Percentiles rank a stretch among this genome's conserved stretches.
These are phyloP conservation scores for Drosophila lacertosa DNA, from an alignment of 1,140 invertebrate species.

Conservation along the genomic window DNA sequence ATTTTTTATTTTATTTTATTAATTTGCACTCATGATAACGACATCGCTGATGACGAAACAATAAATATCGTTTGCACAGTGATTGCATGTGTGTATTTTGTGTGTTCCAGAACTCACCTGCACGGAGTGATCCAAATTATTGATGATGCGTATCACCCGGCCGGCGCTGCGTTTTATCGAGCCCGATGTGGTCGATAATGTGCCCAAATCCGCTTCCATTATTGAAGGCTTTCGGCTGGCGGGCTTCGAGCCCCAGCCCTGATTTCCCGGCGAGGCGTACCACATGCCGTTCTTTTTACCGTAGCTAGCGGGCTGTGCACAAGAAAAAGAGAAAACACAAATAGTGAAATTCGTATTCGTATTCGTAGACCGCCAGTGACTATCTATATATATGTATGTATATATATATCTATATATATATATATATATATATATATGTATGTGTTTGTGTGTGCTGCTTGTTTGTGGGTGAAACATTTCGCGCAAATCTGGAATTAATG, in stretches of 20 bases:
- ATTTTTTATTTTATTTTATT: neutral
- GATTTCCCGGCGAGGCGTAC: conserved; percentile 89
- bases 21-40: neutral
- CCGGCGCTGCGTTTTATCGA: conserved; percentile 91
- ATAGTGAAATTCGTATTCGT: conserved; percentile 68
- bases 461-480: conserved; percentile 62
- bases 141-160: conserved; percentile 95
- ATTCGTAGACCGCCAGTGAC: conserved; percentile 44
- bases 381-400: conserved; percentile 25
- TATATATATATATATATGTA: conserved; percentile 14
- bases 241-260: conserved; percentile 85
- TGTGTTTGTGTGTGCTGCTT: conserved; percentile 9
- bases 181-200: conserved; percentile 86
- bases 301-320: conserved; percentile 90
- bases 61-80: conserved; percentile 50
- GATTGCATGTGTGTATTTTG: neutral
- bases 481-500: conserved; percentile 81
- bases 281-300: conserved; percentile 94
- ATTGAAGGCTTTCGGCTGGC: conserved; percentile 89
- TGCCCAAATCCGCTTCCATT: conserved; percentile 89
- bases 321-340: conserved; percentile 59
- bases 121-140: conserved; percentile 95
- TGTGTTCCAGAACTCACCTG: conserved; percentile 87
- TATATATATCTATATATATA: too few relatives aligned
- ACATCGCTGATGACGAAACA: conserved; percentile 49